Evolutionary conservation across 2,888 invertebrate genomes (phyloP), one percentile per base, ranked within the genome.

Genomic region (Tupiocoris notatus): DNA sequence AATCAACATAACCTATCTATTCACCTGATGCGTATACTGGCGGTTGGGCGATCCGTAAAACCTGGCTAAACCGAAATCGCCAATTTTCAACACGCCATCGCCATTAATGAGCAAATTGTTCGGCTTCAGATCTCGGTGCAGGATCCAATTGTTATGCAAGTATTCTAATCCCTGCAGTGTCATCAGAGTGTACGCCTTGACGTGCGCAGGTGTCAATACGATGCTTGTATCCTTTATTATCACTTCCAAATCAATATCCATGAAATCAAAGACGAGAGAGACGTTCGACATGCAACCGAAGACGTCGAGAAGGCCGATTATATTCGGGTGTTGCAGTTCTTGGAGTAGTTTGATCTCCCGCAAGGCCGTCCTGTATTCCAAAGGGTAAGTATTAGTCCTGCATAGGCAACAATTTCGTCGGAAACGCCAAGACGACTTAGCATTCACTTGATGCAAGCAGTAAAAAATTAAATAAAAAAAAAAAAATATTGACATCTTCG

Each of bases 271-370:
- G 0, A 99, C 99, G 76, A 99, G 86, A 20, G 98, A 98, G 20
- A 99, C 94, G 87, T 98, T 98, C 17, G 98, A 98, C 85, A 95
- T 93, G 83, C 96, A 94, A n/a, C 98, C 98, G 86, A 98, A 98
- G 1, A 98, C 98, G 89, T 99, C 98, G 81, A 93, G 85, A 79
- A 95, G 85, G 16, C 95, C 95, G 82, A 99, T 96, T 57, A 99
- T 90, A 85, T 99, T 98, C 70, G 91, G 90, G 84, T 99, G 99
- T 81, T 92, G 90, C 24, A 99, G 84, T 85, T 99, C 99, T 84
- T 98, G 98, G 71, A 99, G 85, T 24, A 99, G 86, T 86, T 99
- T 99, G 68, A 99, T 98, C 89, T 99, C 99, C 81, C 99, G 87
- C 23, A 99, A 85, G 1, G 99, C 99, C 16, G 99, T 99, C 81